A percentile compares a stretch with the other conserved stretches of the same genome.
Conservation (phyloP, 2,797 vertebrate species). For the Kryptolebias ocellatus region DNA sequence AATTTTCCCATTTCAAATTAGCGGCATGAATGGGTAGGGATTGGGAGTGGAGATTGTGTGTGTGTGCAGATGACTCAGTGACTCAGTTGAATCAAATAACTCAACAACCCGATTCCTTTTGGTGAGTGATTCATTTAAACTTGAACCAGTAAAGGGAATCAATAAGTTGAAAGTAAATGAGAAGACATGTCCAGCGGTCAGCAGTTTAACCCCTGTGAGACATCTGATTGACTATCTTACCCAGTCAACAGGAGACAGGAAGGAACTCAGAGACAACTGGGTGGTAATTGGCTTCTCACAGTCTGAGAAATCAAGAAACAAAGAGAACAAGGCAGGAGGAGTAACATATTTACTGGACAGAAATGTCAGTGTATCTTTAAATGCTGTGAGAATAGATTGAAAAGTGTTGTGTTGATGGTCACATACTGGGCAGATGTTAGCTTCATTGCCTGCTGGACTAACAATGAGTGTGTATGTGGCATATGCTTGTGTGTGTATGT, state of each 20-base stretch:
- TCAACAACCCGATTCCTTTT: too few species aligned
- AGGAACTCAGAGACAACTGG: conserved; percentile 11
- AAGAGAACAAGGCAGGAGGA: not conserved
- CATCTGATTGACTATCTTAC: conserved; percentile 52
- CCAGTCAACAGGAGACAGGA: conserved; percentile 50
- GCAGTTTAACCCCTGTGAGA: conserved; percentile 19
- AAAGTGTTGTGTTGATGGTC: conserved; percentile 41
- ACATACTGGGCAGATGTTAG: conserved; percentile 29
- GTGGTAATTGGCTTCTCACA: conserved; percentile 56
- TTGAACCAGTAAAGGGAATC: too few species aligned
- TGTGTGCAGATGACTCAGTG: too few species aligned
- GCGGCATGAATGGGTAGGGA: too few species aligned
- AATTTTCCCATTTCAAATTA: too few species aligned
- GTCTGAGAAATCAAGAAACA: conserved; percentile 29
- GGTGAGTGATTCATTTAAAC: too few species aligned
- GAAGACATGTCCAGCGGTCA: conserved; percentile 41
- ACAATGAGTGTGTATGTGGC: conserved; percentile 3
- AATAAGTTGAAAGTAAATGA: not conserved
- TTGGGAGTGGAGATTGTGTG: too few species aligned
- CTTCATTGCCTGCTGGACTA: conserved; percentile 4
- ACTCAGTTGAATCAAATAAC: too few species aligned
- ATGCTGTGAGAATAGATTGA: conserved; percentile 20
- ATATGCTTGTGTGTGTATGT: conserved; percentile 12
- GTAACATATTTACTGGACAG: not conserved
- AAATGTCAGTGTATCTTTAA: conserved; percentile 18